Percentiles rank a stretch among this genome's conserved stretches.
phyloP scores from a whole-genome alignment of 2,797 vertebrate genomes.

The Neomorphus geoffroyi region DNA sequence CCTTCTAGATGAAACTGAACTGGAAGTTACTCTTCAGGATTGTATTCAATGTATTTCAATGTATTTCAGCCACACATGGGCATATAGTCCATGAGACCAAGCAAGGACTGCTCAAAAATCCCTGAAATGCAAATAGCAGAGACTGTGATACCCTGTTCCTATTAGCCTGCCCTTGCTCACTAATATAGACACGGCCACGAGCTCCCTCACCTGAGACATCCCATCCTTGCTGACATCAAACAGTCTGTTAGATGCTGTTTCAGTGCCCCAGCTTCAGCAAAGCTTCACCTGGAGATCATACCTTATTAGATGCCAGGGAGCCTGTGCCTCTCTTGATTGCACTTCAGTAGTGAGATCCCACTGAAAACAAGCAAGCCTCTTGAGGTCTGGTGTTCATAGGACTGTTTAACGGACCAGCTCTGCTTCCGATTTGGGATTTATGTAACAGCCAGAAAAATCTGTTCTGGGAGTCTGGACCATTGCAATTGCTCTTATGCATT shows the following conservation, averaged over 20 bases:
- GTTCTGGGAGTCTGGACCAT: background rate
- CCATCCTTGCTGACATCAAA: background rate
- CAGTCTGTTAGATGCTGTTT: background rate
- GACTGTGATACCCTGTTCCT: background rate
- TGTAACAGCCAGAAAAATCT: background rate
- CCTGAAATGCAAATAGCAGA: background rate
- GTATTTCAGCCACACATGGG: background rate
- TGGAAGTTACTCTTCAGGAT: background rate
- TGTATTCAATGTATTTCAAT: background rate
- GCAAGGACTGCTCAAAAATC: background rate
- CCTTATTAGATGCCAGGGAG: background rate
- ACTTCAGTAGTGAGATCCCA: background rate
- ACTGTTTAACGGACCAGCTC: background rate
- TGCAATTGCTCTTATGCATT: background rate
- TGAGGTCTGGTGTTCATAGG: background rate
- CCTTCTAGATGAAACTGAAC: background rate
- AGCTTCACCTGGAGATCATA: background rate
- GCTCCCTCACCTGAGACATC: rapidly evolving
- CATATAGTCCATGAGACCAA: background rate
- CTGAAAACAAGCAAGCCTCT: background rate
- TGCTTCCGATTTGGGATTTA: background rate
- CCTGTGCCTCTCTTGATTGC: background rate
- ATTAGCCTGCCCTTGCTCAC: background rate
- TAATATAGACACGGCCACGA: background rate
- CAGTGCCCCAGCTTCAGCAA: background rate